phyloP scores from a whole-genome alignment of 2,888 invertebrate species.

The Drosophila cognata region DNA sequence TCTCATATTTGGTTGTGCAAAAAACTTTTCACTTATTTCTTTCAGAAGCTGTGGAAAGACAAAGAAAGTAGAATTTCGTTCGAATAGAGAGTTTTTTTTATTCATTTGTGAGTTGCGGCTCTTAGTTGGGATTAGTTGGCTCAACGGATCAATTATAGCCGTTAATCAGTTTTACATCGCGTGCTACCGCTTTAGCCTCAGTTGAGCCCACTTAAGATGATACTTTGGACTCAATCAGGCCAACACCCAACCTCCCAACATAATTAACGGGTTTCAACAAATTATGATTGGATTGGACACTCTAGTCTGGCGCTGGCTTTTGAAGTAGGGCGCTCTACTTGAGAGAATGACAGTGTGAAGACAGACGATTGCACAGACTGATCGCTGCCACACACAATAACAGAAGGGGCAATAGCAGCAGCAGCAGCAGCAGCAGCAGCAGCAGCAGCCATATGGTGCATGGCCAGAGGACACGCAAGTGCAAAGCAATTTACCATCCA shows the following conservation, averaged over 20 bases:
- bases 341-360: slow-evolving; percentile 23
- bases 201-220: slow-evolving; percentile 11
- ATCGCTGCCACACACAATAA: slow-evolving; percentile 8
- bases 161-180: slow-evolving; percentile 35
- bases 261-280: slow-evolving; percentile 37
- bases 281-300: slow-evolving; percentile 47
- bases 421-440: not conserved
- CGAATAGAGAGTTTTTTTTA: not conserved
- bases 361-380: slow-evolving; percentile 3
- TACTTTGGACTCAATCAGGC: slow-evolving; percentile 1
- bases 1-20: too few relatives aligned
- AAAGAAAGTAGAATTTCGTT: not conserved
- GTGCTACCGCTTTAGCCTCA: slow-evolving; percentile 25
- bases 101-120: not conserved
- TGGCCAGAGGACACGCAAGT: slow-evolving; percentile 57
- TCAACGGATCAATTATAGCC: slow-evolving; percentile 7
- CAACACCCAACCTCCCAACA: not conserved
- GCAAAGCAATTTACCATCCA: slow-evolving; percentile 56
- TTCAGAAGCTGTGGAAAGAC: not conserved
- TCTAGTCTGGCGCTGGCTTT: slow-evolving; percentile 23
- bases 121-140: not conserved
- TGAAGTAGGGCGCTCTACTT: slow-evolving; percentile 38
- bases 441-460: slow-evolving; percentile 57
- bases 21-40: not conserved
- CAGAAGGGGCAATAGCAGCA: slow-evolving; percentile 4